Evolutionary conservation across 2,113 vertebrate genomes (phyloP).

Genomic region (Epinephelus cyanopodus): DNA sequence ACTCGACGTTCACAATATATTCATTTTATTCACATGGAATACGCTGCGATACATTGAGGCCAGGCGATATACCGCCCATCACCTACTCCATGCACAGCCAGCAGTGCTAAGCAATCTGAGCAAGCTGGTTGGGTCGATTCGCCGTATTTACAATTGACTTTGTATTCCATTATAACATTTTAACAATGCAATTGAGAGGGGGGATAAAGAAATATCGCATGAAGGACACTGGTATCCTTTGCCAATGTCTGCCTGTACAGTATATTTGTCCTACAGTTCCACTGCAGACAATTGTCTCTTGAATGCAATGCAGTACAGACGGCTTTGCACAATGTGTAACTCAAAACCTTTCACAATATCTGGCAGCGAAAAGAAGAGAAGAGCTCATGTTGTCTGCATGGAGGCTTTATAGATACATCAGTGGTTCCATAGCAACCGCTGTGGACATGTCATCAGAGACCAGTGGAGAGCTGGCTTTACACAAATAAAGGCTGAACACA

Average conservation of each 20-base stretch:
- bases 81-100: no score
- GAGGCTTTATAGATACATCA: slow-evolving; percentile 8
- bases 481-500: slow-evolving; percentile 1
- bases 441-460: slow-evolving; percentile 9
- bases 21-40: no score
- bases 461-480: neutral
- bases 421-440: slow-evolving; percentile 43
- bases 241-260: neutral
- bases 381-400: slow-evolving; percentile 8
- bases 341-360: neutral
- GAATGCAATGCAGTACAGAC: neutral
- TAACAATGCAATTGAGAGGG: neutral
- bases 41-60: no score
- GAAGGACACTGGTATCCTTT: neutral
- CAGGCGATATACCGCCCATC: no score
- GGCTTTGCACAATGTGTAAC: neutral
- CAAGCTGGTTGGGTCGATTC: no score
- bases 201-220: neutral
- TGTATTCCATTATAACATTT: neutral
- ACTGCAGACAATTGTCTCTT: neutral
- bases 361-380: slow-evolving; percentile 22
- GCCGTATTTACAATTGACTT: neutral
- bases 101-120: no score
- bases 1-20: no score
- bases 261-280: neutral